Evolutionary conservation across 2,888 invertebrate genomes (phyloP), one percentile per base, ranked within the genome.

Genomic region (Desoria tigrina): DNA sequence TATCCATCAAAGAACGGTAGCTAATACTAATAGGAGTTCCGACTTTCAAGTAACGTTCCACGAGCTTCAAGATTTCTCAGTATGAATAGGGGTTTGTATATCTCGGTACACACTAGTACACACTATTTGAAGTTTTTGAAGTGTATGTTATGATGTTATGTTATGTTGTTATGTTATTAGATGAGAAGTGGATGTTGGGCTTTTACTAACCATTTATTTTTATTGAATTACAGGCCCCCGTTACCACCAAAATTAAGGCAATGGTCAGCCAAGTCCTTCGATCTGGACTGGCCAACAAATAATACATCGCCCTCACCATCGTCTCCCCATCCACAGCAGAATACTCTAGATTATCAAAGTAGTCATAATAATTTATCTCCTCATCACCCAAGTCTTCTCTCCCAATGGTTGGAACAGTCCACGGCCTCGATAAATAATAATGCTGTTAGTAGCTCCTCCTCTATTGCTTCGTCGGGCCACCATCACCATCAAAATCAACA

Each of bases 161-260:
- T 32, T 32, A 32, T 32, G 32, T n/a, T 32, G 32, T 32, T 32
- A 11, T 32, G 32, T 32, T 32, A 32, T 32, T 4, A 32, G 32
- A 32, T 32, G 32, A 32, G 11, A 32, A 32, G 32, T 32, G 32
- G 32, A 32, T 32, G 32, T 32, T 4, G 4, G 32, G 32, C 32
- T 32, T 32, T 32, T 32, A 32, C 11, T 32, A 32, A 32, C 32
- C 32, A 32, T 32, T 32, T 32, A 11, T 32, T 32, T 32, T 32
- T 32, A 32, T 32, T 32, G 32, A 11, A 32, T 32, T 51, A 23
- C 27, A 74, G 72, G 42, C 76, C 75, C 9, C 75, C 75, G 14
- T 55, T 74, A 9, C 75, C 76, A n/a, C 75, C 76, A 28, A 75
- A 75, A 51, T 60, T 75, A 11, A 72, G 66, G 32, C 74, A 76